Base-by-base conservation (phyloP, 2,888 invertebrate species). In the Parascotia fuliginaria region DNA sequence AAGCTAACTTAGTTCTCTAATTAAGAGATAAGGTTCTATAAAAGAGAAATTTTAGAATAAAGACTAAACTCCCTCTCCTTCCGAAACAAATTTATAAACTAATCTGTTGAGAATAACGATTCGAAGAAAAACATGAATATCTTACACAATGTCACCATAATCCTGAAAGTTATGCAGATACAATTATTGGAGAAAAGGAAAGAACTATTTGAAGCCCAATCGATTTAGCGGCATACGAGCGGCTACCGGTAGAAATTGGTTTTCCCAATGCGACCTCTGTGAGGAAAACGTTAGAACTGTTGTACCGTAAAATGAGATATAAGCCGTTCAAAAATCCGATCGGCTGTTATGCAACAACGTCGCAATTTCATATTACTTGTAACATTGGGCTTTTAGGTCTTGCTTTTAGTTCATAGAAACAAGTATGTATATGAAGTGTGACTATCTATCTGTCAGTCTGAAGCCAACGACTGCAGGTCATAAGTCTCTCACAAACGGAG, bases 301-400 rank as follows among this genome's bases (percentile, higher is more conserved):
- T 79, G 78, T 79, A 70, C 79, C 85, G 83, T 85, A 81, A 89
- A 89, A 89, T 86, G 78, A 86, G 83, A 86, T 87, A 84, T 87
- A 85, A 83, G 82, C 75, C 78, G 81, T 66, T 85, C 82, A 83
- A 87, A 89, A 89, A 84, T 81, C 77, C 76, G 79, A 85, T 83
- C 77, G 74, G 68, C 75, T 77, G 66, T 68, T 72, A 73, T 68
- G 73, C 69, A 47, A 61, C 27, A 31, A 42, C 15, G 32, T 27
- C 36, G n/a, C n/a, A n/a, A n/a, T n/a, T 61, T 69, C 60, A 59
- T 52, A 65, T 70, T 58, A 46, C 58, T 50, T 37, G 48, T 48
- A 59, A 52, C 53, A 49, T 57, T 63, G 56, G 63, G 62, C 58
- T 71, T 5, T 19, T 19, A 19, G 19, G 5, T 19, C n/a, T 24